Conservation (phyloP, 2,113 vertebrate species). For the Gracilinanus agilis region DNA sequence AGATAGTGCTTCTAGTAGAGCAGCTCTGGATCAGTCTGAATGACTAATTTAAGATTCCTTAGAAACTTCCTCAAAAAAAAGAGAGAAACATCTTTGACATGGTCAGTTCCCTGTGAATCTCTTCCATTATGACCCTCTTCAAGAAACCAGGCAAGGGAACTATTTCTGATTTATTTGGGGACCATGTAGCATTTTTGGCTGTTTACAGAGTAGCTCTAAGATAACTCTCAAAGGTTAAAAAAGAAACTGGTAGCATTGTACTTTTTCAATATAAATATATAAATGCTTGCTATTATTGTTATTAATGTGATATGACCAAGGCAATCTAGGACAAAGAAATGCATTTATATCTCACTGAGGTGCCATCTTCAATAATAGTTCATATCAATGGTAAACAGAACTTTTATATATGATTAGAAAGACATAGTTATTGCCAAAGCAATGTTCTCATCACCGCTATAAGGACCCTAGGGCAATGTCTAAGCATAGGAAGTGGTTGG, state of each 20-base stretch:
- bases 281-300: neutral
- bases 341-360: neutral
- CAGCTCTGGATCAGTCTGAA: no score
- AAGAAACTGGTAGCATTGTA: neutral
- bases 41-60: no score
- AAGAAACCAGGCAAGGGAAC: neutral
- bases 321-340: neutral
- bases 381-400: neutral
- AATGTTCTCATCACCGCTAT: neutral
- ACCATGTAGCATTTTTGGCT: neutral
- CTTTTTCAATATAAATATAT: no score
- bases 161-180: neutral
- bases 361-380: neutral
- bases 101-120: neutral
- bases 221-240: neutral
- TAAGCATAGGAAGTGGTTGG: conserved; percentile 41
- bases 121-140: neutral
- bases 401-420: neutral
- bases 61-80: neutral
- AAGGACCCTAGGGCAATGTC: conserved; percentile 11
- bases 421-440: neutral
- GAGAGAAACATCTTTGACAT: neutral
- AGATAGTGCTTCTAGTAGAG: no score
- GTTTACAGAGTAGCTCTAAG: neutral
- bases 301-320: neutral